phyloP scores from a whole-genome alignment of 2,113 vertebrate genomes.

The Echinops telfairi region DNA sequence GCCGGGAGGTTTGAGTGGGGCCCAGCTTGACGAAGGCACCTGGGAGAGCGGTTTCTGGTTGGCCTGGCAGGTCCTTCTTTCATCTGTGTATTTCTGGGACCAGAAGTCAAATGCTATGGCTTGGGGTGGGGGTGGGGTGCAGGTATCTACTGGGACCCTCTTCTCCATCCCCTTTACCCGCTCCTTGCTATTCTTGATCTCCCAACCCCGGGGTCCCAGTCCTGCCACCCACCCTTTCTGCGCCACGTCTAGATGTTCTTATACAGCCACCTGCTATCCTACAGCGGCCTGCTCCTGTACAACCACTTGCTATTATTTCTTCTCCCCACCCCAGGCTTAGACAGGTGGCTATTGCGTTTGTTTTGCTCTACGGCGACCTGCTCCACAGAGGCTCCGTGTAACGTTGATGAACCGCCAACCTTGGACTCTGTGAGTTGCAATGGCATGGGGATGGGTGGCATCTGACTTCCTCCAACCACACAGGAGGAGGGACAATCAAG shows the following conservation, averaged over 20 bases:
- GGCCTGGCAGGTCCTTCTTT: neutral
- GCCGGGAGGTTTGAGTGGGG: neutral
- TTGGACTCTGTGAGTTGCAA: neutral
- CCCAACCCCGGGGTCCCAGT: neutral
- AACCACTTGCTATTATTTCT: neutral
- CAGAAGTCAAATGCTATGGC: neutral
- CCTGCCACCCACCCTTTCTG: neutral
- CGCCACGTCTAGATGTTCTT: too few species aligned
- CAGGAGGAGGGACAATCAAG: too few species aligned
- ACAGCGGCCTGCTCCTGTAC: too few species aligned
- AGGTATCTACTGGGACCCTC: neutral
- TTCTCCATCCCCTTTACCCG: neutral
- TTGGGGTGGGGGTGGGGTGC: neutral
- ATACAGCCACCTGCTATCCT: neutral
- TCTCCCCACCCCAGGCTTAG: neutral
- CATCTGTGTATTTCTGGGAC: neutral
- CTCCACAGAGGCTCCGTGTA: neutral
- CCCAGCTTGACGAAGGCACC: neutral
- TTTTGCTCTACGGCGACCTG: neutral
- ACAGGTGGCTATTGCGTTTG: neutral
- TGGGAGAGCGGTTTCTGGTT: rapidly evolving
- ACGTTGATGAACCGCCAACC: neutral
- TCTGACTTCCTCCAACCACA: too few species aligned
- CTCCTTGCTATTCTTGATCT: neutral
- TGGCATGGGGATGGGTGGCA: too few species aligned